Evolutionary conservation across 2,113 vertebrate species (phyloP).

Genomic region (Chionodraco myersi): DNA sequence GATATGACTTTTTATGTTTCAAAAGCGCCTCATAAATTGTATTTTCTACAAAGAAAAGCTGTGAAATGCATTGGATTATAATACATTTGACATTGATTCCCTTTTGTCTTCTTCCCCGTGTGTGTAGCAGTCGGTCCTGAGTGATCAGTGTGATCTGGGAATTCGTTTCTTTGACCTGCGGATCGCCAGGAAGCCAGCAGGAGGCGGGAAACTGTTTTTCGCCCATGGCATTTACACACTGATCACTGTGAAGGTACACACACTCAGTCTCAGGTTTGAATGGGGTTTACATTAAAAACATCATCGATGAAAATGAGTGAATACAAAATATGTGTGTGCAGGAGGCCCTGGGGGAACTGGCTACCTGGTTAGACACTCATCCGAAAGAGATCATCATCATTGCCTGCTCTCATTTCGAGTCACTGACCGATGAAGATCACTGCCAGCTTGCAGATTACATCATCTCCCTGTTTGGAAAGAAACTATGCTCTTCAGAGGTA

Average conservation of each 20-base stretch:
- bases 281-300: neutral
- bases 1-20: too few species aligned
- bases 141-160: constrained; percentile 88
- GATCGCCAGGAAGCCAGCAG: constrained; percentile 83
- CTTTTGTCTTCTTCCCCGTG: too few species aligned
- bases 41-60: too few species aligned
- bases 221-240: constrained; percentile 91
- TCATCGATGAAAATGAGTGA: neutral
- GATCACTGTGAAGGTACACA: constrained; percentile 86
- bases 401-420: constrained; percentile 78
- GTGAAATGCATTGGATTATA: neutral
- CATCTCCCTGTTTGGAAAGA: constrained; percentile 69
- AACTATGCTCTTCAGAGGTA: constrained; percentile 76
- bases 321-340: constrained; percentile 29
- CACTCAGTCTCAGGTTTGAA: neutral
- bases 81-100: neutral
- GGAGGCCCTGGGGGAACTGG: constrained; percentile 78
- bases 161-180: constrained; percentile 92
- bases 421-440: constrained; percentile 71
- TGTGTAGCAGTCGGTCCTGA: constrained; percentile 60
- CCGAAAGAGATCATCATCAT: constrained; percentile 80
- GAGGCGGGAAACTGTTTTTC: constrained; percentile 83
- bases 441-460: constrained; percentile 72
- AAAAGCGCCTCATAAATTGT: too few species aligned
- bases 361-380: constrained; percentile 77